Evolutionary conservation across 2,888 invertebrate species (phyloP), one percentile per base, ranked within the genome.

Genomic region (Kuschelorhynchus macadamiae): DNA sequence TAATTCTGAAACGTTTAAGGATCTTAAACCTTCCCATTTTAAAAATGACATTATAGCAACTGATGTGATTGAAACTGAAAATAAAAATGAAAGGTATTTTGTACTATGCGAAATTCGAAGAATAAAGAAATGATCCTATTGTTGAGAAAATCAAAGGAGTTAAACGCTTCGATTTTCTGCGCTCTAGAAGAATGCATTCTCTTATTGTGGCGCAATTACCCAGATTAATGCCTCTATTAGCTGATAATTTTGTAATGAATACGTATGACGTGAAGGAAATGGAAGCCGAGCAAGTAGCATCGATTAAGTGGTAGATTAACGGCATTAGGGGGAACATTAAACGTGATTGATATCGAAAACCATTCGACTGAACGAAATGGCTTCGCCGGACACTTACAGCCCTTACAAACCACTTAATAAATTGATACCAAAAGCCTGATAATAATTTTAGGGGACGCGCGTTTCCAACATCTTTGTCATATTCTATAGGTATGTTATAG

Each of bases 191-290:
- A 71, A 72, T 73, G 71, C 70, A 67, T 70, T 71, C 72, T 70
- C 72, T 72, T 71, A 68, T 71, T 71, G 68, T 64, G 62, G 57
- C 30, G 39, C 30, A 46, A 32, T 46, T 78, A 75, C 74, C 76
- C 71, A 74, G 72, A 74, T 72, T 77, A 78, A 79, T 77, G 77
- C 76, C 71, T 72, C 80, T 77, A 78, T 78, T 80, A 79, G 79
- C 78, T 77, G 79, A 80, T 79, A 80, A 79, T 80, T 79, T 79
- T 74, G 76, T 79, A 79, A 80, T 80, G 80, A 80, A 80, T 80
- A 80, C 80, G 77, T 77, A 81, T 78, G 78, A 79, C 77, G 79
- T 78, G 76, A 73, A 78, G 77, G 79, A 77, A 78, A 77, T 77
- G 75, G 74, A 76, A 79, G 76, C 67, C 20, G 36, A 52, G 61